Percentiles rank a stretch among this genome's conserved stretches.
phyloP scores from a whole-genome alignment of 2,113 vertebrate species.

The Odocoileus virginianus region DNA sequence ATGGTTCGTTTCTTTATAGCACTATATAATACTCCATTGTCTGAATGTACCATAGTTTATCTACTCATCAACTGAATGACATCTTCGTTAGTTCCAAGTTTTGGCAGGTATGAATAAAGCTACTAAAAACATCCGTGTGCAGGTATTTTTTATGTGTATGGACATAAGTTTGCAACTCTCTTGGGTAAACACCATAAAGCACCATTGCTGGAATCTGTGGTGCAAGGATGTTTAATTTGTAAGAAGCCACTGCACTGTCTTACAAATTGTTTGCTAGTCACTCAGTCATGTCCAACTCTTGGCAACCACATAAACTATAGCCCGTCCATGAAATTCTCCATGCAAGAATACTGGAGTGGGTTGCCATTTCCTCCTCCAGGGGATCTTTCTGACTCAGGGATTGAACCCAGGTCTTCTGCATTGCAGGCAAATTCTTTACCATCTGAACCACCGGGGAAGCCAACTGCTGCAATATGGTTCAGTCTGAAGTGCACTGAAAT shows the following conservation, averaged over 20 bases:
- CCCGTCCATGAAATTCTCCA: not conserved
- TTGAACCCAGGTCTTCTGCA: not conserved
- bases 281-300: not conserved
- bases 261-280: not conserved
- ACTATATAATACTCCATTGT: not conserved
- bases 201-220: not conserved
- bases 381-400: not conserved
- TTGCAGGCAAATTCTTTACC: not conserved
- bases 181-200: not conserved
- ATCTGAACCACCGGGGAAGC: not conserved
- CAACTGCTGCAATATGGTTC: conserved; percentile 21
- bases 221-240: not conserved
- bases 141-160: not conserved
- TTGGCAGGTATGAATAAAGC: not conserved
- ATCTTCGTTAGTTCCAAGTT: not conserved
- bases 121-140: not conserved
- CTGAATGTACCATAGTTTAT: not conserved
- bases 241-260: not conserved
- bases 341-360: not conserved
- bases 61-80: not conserved
- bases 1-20: not conserved
- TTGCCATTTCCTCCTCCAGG: not conserved
- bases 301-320: not conserved
- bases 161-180: not conserved
- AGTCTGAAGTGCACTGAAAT: conserved; percentile 48